These are phyloP conservation scores for Drosophila lacertosa DNA, from an alignment of 1,140 invertebrate species.

Conservation along the genomic window DNA sequence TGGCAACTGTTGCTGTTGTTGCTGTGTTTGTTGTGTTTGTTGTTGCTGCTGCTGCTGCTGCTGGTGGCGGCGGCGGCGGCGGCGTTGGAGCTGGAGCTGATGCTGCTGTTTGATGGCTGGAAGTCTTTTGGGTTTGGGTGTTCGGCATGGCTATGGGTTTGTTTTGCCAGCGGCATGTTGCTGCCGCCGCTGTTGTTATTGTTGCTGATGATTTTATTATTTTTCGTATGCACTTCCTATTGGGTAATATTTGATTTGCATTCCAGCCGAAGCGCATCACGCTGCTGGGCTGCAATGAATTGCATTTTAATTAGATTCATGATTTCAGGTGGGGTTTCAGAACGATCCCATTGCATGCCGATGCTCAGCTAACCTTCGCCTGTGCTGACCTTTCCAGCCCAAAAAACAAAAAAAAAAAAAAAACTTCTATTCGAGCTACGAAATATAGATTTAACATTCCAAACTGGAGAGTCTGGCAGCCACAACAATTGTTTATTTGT, in stretches of 20 bases:
- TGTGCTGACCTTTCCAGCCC: slow-evolving; percentile 58
- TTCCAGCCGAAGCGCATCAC: slow-evolving; percentile 69
- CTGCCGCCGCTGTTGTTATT: slow-evolving; percentile 55
- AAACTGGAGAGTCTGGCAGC: slow-evolving; percentile 19
- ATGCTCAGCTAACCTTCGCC: slow-evolving; percentile 10
- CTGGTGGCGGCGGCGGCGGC: slow-evolving; percentile 25
- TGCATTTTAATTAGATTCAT: slow-evolving; percentile 82
- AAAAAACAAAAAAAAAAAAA: slow-evolving; percentile 29
- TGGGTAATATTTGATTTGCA: slow-evolving; percentile 79
- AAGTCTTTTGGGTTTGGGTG: slow-evolving; percentile 37
- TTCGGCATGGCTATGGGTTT: slow-evolving; percentile 62
- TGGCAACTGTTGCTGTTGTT: slow-evolving; percentile 59
- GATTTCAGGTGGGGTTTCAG: slow-evolving; percentile 67
- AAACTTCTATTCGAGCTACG: slow-evolving; percentile 15
- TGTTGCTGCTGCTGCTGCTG: slow-evolving; percentile 17
- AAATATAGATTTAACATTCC: slow-evolving; percentile 43
- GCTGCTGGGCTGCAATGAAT: slow-evolving; percentile 62
- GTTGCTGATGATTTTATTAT: slow-evolving; percentile 78
- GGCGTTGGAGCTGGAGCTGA: slow-evolving; percentile 39
- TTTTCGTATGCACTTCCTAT: slow-evolving; percentile 75
- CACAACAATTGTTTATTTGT: slow-evolving; percentile 62
- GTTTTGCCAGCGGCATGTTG: slow-evolving; percentile 64
- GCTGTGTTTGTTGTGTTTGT: slow-evolving; percentile 10
- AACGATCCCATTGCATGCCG: slow-evolving; percentile 46
- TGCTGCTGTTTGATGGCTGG: slow-evolving; percentile 70